Base-by-base conservation (phyloP, 2,113 vertebrate genomes). In the Ptyas mucosa region DNA sequence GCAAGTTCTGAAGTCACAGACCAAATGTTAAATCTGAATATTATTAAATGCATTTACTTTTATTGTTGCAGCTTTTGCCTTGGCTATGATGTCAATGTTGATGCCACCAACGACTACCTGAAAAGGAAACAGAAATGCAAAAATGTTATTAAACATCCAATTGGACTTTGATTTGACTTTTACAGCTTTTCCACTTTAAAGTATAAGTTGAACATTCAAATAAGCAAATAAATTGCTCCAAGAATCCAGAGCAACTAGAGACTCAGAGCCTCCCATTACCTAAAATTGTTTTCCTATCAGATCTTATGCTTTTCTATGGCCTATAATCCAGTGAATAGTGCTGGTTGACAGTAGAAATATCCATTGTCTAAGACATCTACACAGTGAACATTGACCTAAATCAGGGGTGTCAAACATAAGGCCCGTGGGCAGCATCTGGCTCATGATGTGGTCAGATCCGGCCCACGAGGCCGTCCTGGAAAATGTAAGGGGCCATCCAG, bases 61-160 rank as follows among this genome's bases (percentile, higher is more conserved):
- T 87, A 99, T 96, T 43, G 95, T 96, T 93, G 98, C 94, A 0
- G 95, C 95, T 96, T 97, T 97, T 15, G 97, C 97, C 97, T 99
- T 99, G 91, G 98, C 98, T 94, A 99, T 97, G 93, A 99, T 98
- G 97, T 99, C 99, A 91, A 98, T 96, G 88, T 99, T 99, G 95
- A 97, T 98, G 91, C 98, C 98, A 52, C 99, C 99, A 57, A 99
- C 98, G 61, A 99, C 98, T 92, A 99, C 98, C 99, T 99, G 96
- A 29, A 94, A 95, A 75, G 93, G 88, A 90, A 88, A 92, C 90
- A 12, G 26, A 7, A 3, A 93, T 94, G 53, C 15, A 90, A 94
- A 12, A 5, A 91, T 23, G 34, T 86, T 1, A 91, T 12, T 52
- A 55, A 54, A n/a, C 18, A 5, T 88, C 55, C 69, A 39, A 3